These are phyloP conservation scores for Microctenopoma steveboyesi DNA, from an alignment of 2,797 vertebrate species.

Conservation along the genomic window DNA sequence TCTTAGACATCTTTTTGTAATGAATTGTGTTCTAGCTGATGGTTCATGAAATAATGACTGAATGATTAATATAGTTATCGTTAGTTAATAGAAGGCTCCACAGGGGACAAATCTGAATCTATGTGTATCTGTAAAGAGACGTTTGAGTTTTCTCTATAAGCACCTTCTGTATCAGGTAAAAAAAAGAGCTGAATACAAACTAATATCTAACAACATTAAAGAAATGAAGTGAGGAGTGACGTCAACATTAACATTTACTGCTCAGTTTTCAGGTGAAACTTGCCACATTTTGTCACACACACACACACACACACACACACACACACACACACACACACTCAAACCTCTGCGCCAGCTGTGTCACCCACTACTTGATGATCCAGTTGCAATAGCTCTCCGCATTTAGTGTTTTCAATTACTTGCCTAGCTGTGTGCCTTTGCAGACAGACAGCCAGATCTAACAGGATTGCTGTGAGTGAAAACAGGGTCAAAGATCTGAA, in stretches of 20 bases:
- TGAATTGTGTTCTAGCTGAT: background rate
- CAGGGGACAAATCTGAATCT: background rate
- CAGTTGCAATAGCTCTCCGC: constrained; percentile 20
- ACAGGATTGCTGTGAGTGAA: constrained; percentile 56
- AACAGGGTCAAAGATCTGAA: constrained; percentile 58
- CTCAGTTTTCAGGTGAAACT: background rate
- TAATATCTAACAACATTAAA: background rate
- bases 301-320: too few relatives aligned
- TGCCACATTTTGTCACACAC: too few relatives aligned
- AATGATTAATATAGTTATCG: background rate
- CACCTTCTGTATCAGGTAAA: background rate
- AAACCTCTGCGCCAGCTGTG: background rate
- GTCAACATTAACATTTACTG: too few relatives aligned
- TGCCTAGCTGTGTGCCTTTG: constrained; percentile 25
- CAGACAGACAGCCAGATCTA: constrained; percentile 62
- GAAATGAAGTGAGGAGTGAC: too few relatives aligned
- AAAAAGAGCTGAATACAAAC: background rate
- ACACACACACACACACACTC: too few relatives aligned
- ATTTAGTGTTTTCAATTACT: constrained; percentile 48
- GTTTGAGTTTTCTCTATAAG: background rate
- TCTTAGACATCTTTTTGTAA: background rate
- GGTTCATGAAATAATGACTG: constrained; percentile 19
- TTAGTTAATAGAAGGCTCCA: background rate
- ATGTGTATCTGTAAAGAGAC: constrained; percentile 8
- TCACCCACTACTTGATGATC: constrained; percentile 40